Conservation (phyloP, 2,113 vertebrate species). For the Fulica atra region DNA sequence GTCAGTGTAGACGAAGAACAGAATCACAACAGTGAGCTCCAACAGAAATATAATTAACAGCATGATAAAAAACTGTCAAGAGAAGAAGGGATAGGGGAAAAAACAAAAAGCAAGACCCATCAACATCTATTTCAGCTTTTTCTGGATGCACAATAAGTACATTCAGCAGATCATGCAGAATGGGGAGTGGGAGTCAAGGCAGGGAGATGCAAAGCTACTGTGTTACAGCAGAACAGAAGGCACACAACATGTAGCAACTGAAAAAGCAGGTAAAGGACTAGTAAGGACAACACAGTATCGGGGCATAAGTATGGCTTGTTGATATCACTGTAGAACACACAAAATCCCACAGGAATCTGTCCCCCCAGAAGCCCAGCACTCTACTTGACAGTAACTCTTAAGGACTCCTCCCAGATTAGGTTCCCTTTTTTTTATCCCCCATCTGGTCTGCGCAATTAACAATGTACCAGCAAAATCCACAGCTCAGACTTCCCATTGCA, state of each 20-base stretch:
- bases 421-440: neutral
- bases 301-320: neutral
- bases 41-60: conserved; percentile 93
- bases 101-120: conserved; percentile 53
- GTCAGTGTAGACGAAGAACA: conserved; percentile 95
- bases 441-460: neutral
- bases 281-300: neutral
- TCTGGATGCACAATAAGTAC: neutral
- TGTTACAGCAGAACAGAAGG: neutral
- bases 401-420: neutral
- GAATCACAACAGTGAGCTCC: conserved; percentile 88
- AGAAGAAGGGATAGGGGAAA: conserved; percentile 38
- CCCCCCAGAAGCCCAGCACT: neutral
- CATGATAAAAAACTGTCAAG: conserved; percentile 92
- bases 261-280: neutral
- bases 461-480: neutral
- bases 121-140: conserved; percentile 45
- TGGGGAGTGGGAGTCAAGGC: neutral
- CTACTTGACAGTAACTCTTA: neutral
- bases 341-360: neutral
- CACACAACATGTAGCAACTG: neutral
- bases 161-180: neutral
- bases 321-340: neutral
- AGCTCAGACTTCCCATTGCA: neutral
- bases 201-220: neutral